These are phyloP conservation scores for Clistopyga incitator DNA, from an alignment of 2,888 invertebrate species.

Conservation along the genomic window DNA sequence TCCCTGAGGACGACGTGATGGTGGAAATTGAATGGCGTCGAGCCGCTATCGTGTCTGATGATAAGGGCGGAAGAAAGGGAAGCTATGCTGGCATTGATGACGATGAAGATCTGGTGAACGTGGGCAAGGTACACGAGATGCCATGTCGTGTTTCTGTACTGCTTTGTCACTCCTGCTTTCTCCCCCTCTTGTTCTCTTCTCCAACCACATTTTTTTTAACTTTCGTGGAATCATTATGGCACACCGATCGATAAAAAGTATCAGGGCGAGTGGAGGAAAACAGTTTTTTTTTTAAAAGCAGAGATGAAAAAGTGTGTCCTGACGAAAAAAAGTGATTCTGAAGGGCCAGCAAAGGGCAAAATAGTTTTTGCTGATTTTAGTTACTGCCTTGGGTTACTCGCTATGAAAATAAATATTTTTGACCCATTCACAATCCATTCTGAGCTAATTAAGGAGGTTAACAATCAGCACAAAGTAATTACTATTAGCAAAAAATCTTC, in stretches of 20 bases:
- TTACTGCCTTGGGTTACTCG: no score
- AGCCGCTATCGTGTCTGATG: background rate
- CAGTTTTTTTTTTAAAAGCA: background rate
- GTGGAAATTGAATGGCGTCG: background rate
- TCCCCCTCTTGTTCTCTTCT: background rate
- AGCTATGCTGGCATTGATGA: background rate
- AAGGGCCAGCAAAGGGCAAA: no score
- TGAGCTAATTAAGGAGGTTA: no score
- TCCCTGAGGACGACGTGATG: background rate
- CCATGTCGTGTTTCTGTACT: background rate
- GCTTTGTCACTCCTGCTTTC: background rate
- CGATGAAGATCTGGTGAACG: background rate
- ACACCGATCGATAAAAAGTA: conserved; percentile 1
- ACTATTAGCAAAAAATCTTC: background rate
- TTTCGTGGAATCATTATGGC: background rate
- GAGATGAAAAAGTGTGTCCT: background rate
- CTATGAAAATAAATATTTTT: no score
- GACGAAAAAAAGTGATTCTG: no score
- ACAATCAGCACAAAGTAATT: background rate
- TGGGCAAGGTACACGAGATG: background rate
- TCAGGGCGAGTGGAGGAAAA: background rate
- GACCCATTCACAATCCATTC: no score
- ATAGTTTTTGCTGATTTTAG: no score
- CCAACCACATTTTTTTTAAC: background rate
- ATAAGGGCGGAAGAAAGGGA: background rate